Conservation (phyloP, 2,888 invertebrate genomes). For the Tuberolachnus salignus region DNA sequence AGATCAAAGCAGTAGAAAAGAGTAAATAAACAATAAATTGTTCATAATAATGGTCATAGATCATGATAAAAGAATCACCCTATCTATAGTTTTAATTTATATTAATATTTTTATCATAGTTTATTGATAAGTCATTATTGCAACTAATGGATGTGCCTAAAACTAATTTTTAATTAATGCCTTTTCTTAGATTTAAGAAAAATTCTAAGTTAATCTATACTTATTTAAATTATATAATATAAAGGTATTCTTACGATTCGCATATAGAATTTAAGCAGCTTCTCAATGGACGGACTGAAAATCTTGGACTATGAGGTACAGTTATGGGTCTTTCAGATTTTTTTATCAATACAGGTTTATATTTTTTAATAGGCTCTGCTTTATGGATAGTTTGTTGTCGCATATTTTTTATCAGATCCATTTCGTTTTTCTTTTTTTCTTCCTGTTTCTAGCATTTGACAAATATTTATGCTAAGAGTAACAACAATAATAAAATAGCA, state of each 20-base stretch:
- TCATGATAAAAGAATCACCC: too few relatives aligned
- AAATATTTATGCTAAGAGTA: not conserved
- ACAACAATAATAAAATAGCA: not conserved
- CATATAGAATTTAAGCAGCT: constrained; percentile 21
- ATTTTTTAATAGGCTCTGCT: constrained; percentile 46
- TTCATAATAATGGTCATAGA: too few relatives aligned
- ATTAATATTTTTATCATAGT: too few relatives aligned
- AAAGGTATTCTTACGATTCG: constrained; percentile 21
- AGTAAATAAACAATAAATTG: too few relatives aligned
- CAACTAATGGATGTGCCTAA: too few relatives aligned
- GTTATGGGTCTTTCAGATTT: constrained; percentile 46
- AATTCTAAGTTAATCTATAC: too few relatives aligned
- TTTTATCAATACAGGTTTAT: constrained; percentile 42
- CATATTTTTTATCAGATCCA: constrained; percentile 27
- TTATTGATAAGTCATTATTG: too few relatives aligned
- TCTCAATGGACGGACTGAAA: constrained; percentile 37
- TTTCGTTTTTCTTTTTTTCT: constrained; percentile 37
- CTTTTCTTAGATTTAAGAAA: too few relatives aligned
- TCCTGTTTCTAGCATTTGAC: constrained; percentile 36
- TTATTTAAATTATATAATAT: too few relatives aligned
- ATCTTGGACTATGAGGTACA: constrained; percentile 41
- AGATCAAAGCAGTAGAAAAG: too few relatives aligned
- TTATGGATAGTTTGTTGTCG: constrained; percentile 46
- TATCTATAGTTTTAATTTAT: too few relatives aligned
- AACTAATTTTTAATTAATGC: too few relatives aligned